phyloP scores from a whole-genome alignment of 2,888 invertebrate species.

The Troilus luridus region DNA sequence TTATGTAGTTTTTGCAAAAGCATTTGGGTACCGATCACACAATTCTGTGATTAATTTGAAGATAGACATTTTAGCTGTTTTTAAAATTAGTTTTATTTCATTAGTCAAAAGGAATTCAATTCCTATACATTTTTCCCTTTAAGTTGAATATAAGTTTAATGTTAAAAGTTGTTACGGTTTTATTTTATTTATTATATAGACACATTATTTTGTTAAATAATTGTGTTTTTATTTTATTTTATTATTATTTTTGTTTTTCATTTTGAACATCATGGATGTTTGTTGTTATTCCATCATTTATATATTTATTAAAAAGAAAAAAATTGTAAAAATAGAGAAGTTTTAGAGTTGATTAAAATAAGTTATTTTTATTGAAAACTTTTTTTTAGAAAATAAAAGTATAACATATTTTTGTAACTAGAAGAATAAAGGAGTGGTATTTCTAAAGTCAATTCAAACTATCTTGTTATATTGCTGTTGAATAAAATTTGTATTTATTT shows the following conservation, averaged over 20 bases:
- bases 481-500: slow-evolving; percentile 46
- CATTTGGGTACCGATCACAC: not conserved
- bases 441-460: slow-evolving; percentile 29
- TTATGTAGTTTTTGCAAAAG: slow-evolving; percentile 14
- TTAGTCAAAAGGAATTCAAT: not conserved
- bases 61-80: slow-evolving; percentile 28
- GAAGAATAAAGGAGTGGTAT: not conserved
- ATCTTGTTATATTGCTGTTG: slow-evolving; percentile 45
- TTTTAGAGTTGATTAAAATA: slow-evolving; percentile 8
- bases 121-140: slow-evolving; percentile 8
- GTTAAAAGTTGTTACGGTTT: slow-evolving; percentile 34
- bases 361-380: slow-evolving; percentile 36
- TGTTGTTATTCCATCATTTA: slow-evolving; percentile 31
- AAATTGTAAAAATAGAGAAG: not conserved
- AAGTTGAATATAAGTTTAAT: slow-evolving; percentile 9
- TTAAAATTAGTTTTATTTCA: slow-evolving; percentile 14
- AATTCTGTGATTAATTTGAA: slow-evolving; percentile 12
- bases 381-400: not conserved
- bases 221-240: not conserved
- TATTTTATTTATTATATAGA: slow-evolving; percentile 38
- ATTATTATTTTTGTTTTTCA: not conserved
- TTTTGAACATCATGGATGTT: slow-evolving; percentile 2
- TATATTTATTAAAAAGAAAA: slow-evolving; percentile 12
- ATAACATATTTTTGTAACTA: slow-evolving; percentile 37
- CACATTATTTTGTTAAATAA: not conserved